phyloP scores from a whole-genome alignment of 2,797 vertebrate genomes.

The Typhlichthys eigenmanni region DNA sequence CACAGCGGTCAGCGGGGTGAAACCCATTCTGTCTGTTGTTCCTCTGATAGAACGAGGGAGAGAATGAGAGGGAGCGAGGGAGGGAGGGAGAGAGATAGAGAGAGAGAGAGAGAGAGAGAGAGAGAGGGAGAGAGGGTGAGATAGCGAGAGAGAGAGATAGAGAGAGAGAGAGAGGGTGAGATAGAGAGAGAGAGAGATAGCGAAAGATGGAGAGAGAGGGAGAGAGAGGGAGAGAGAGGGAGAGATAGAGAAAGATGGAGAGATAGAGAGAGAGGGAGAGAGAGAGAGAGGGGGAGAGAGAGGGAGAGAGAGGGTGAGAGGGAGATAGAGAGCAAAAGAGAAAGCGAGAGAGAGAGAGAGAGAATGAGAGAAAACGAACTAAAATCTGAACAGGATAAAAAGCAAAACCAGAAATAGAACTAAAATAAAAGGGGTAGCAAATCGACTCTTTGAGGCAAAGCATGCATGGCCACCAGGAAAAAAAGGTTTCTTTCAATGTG shows the following conservation, averaged over 20 bases:
- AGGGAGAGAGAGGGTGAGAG: background rate
- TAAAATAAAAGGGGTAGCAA: conserved; percentile 14
- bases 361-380: background rate
- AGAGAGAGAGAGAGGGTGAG: conserved; percentile 3
- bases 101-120: no score
- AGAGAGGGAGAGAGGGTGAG: no score
- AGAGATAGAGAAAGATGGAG: background rate
- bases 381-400: background rate
- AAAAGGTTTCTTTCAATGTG: conserved; percentile 20
- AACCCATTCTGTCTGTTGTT: conserved; percentile 59
- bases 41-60: conserved; percentile 13
- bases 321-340: background rate
- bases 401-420: conserved; percentile 16
- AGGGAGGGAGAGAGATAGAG: no score
- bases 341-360: background rate
- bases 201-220: background rate
- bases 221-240: no score
- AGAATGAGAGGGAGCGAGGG: background rate
- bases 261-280: background rate
- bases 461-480: conserved; percentile 29
- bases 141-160: background rate
- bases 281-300: background rate
- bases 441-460: conserved; percentile 26
- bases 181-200: background rate
- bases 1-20: conserved; percentile 38